A percentile compares a stretch with the other conserved stretches of the same genome.
These are phyloP conservation scores for Drosophila yakuba DNA, from an alignment of 1,140 invertebrate species.

Conservation along the genomic window DNA sequence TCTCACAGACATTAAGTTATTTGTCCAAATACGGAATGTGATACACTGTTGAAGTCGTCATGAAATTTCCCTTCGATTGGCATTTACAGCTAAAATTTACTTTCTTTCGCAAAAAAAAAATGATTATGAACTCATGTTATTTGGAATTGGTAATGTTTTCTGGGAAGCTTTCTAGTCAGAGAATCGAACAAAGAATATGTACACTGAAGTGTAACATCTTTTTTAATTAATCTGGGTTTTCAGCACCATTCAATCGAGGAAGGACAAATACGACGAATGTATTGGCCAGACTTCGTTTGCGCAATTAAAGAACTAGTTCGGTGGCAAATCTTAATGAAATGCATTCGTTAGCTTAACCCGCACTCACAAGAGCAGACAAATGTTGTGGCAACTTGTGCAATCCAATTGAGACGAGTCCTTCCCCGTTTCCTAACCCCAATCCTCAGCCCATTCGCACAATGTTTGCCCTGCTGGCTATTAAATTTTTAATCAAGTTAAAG, in stretches of 20 bases:
- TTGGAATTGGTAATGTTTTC: slow-evolving; percentile 3
- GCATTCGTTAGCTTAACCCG: slow-evolving; percentile 49
- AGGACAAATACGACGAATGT: not conserved
- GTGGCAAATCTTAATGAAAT: slow-evolving; percentile 55
- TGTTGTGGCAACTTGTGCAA: slow-evolving; percentile 72
- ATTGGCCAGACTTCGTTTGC: slow-evolving; percentile 18
- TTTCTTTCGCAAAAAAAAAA: no score
- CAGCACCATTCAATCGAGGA: not conserved
- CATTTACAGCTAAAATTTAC: no score
- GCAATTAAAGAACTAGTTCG: slow-evolving; percentile 27
- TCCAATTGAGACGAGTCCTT: slow-evolving; percentile 58
- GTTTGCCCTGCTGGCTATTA: slow-evolving; percentile 75
- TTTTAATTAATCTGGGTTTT: slow-evolving; percentile 16
- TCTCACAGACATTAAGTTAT: no score
- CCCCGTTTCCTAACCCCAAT: not conserved
- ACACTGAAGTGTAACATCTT: not conserved
- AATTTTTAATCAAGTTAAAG: slow-evolving; percentile 83
- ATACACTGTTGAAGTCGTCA: no score
- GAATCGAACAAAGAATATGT: not conserved
- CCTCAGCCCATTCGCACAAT: slow-evolving; percentile 26
- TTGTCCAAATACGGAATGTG: no score
- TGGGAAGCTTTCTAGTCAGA: not conserved
- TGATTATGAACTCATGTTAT: no score
- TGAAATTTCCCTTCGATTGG: no score
- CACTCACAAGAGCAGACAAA: slow-evolving; percentile 45